phyloP scores from a whole-genome alignment of 2,888 invertebrate species.

The Didymodactylos carnosus region DNA sequence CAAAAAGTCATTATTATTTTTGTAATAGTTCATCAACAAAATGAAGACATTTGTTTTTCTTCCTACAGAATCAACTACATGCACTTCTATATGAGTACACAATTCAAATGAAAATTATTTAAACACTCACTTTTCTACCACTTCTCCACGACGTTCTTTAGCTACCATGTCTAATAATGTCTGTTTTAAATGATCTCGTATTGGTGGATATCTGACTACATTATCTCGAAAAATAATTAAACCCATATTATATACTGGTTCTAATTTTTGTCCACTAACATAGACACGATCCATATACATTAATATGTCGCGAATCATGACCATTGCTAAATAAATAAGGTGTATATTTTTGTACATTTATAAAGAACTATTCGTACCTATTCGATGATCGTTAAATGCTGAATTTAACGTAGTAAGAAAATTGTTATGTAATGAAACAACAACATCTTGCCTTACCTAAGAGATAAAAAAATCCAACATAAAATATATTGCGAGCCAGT shows the following conservation, averaged over 20 bases:
- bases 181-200: constrained; percentile 74
- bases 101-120: too few species aligned
- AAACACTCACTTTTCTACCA: constrained; percentile 74
- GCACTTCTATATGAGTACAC: too few species aligned
- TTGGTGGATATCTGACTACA: constrained; percentile 79
- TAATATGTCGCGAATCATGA: constrained; percentile 96
- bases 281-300: constrained; percentile 99
- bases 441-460: constrained; percentile 62
- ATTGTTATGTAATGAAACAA: constrained; percentile 70
- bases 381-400: constrained; percentile 97
- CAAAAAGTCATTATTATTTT: too few species aligned
- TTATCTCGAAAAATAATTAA: constrained; percentile 91
- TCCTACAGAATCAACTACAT: too few species aligned
- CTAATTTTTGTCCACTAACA: constrained; percentile 90
- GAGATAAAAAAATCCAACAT: too few species aligned
- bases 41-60: not conserved
- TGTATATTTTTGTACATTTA: too few species aligned
- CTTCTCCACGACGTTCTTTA: constrained; percentile 81
- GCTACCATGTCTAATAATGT: constrained; percentile 84
- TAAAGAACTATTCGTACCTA: too few species aligned
- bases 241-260: constrained; percentile 95
- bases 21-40: not conserved
- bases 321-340: too few species aligned
- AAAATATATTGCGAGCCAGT: too few species aligned
- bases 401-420: constrained; percentile 85